These are phyloP conservation scores for Catocala nupta DNA, from an alignment of 2,888 invertebrate species.

Conservation along the genomic window DNA sequence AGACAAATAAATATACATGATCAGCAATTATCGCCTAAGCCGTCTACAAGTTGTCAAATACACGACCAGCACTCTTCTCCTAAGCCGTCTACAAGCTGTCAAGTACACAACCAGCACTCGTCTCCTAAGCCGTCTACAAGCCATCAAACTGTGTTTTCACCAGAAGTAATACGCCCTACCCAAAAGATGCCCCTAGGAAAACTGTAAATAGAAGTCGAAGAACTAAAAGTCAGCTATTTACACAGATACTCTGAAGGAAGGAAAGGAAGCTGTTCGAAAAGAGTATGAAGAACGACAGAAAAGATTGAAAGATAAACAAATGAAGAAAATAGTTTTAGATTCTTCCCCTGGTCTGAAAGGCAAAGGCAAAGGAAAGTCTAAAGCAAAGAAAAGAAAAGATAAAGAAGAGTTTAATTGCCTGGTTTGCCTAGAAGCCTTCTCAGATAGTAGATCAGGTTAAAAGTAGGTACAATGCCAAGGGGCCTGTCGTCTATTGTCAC, in stretches of 20 bases:
- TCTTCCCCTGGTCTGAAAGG: neutral
- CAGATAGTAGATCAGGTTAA: conserved; percentile 36
- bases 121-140: neutral
- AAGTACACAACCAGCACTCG: neutral
- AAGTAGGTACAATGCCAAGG: conserved; percentile 39
- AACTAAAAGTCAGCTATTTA: conserved; percentile 39
- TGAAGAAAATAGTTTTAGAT: conserved; percentile 26
- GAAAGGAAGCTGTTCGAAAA: conserved; percentile 38
- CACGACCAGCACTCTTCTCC: too few species aligned
- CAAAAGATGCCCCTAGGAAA: conserved; percentile 42
- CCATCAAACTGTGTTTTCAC: conserved; percentile 27
- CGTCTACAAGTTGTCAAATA: conserved; percentile 3
- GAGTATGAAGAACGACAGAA: conserved; percentile 31
- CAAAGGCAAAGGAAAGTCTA: neutral
- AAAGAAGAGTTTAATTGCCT: conserved; percentile 29
- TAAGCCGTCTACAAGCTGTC: conserved; percentile 1
- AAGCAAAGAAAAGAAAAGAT: conserved; percentile 8
- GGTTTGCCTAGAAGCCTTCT: conserved; percentile 35
- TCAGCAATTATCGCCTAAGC: neutral
- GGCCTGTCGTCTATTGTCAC: conserved; percentile 35
- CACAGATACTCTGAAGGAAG: conserved; percentile 43
- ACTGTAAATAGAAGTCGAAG: conserved; percentile 17
- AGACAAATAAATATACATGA: conserved; percentile 1
- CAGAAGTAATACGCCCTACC: conserved; percentile 36
- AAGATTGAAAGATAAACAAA: conserved; percentile 28